These are phyloP conservation scores for Syngnathus typhle DNA, from an alignment of 2,113 vertebrate genomes.

Conservation along the genomic window DNA sequence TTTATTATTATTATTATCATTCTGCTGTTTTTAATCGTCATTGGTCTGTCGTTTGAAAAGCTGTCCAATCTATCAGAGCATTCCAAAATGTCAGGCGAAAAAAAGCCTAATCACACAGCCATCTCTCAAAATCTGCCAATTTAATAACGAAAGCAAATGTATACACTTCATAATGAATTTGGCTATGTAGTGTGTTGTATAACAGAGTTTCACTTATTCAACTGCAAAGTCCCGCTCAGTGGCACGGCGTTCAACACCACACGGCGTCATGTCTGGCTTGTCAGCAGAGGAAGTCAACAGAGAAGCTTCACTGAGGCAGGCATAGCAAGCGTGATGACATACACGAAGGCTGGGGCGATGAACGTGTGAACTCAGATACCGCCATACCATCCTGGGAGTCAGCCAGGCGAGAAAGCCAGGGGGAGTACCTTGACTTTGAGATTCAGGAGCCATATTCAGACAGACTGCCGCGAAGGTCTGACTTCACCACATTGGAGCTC, in stretches of 20 bases:
- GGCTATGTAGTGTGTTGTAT: conserved; percentile 18
- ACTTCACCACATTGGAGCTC: conserved; percentile 35
- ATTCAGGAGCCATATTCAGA: conserved; percentile 34
- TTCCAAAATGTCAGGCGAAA: neutral
- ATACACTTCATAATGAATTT: conserved; percentile 21
- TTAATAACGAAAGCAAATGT: conserved; percentile 8
- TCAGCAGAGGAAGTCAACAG: conserved; percentile 72
- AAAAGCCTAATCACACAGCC: neutral
- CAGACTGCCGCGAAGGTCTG: conserved; percentile 17
- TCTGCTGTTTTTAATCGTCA: neutral
- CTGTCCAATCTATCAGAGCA: neutral
- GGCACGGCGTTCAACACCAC: conserved; percentile 41
- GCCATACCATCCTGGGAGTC: conserved; percentile 22
- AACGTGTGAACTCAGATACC: conserved; percentile 44
- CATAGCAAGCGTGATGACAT: conserved; percentile 59
- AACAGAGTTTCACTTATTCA: conserved; percentile 55
- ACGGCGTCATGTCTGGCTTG: conserved; percentile 52
- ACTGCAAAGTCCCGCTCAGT: conserved; percentile 31
- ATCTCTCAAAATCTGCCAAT: neutral
- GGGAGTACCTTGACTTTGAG: conserved; percentile 22
- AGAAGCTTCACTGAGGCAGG: conserved; percentile 44
- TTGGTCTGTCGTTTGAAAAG: neutral
- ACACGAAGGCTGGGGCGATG: conserved; percentile 36
- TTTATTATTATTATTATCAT: neutral
- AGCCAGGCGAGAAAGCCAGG: conserved; percentile 19